These are phyloP conservation scores for Lepidochrysops patricia DNA, from an alignment of 2,888 invertebrate species.

Conservation along the genomic window DNA sequence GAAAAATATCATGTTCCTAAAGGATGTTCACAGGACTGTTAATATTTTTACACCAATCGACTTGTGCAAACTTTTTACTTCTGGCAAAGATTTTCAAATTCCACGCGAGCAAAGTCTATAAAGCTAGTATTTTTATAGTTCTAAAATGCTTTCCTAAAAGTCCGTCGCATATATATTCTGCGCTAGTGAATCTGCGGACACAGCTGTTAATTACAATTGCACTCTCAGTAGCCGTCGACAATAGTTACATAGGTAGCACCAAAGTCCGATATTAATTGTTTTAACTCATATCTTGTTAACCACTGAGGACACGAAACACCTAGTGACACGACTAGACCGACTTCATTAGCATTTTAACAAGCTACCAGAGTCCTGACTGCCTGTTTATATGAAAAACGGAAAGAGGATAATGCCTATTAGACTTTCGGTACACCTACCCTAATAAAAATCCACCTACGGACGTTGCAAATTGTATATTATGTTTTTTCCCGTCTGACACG, in stretches of 20 bases:
- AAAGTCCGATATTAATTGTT: not conserved
- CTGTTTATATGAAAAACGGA: not conserved
- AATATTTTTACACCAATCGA: no score
- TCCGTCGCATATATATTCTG: not conserved
- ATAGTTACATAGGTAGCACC: not conserved
- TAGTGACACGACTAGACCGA: not conserved
- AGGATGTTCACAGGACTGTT: no score
- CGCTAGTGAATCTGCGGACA: not conserved
- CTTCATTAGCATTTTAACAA: constrained; percentile 1
- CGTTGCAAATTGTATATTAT: not conserved
- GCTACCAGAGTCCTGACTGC: not conserved
- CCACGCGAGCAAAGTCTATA: no score
- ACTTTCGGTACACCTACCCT: no score
- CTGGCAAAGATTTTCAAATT: no score
- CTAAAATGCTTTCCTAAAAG: not conserved
- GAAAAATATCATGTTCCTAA: no score
- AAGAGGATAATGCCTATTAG: not conserved
- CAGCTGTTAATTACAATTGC: not conserved
- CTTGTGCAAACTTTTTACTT: no score
- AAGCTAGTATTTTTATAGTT: not conserved
- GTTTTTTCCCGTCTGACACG: no score
- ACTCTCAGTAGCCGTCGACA: not conserved
- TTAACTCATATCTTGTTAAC: not conserved
- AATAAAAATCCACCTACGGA: no score
- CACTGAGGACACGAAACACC: not conserved